A percentile compares a stretch with the other conserved stretches of the same genome.
phyloP scores from a whole-genome alignment of 2,113 vertebrate species.

The Tyrannus savana region DNA sequence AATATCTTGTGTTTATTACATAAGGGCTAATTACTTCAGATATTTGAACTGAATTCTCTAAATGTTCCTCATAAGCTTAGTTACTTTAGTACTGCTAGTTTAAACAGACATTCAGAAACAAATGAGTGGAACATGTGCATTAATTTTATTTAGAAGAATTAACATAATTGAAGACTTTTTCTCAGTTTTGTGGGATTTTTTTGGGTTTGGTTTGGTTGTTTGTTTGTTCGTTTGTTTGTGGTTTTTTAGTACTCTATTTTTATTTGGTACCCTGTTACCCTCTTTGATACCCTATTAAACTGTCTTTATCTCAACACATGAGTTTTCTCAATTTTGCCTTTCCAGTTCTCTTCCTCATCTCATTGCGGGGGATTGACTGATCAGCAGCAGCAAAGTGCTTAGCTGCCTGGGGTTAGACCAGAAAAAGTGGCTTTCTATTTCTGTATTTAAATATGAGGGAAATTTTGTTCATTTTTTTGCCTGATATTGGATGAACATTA shows the following conservation, averaged over 20 bases:
- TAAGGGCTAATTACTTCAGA: background rate
- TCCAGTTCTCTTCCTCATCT: background rate
- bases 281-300: background rate
- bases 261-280: background rate
- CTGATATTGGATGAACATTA: background rate
- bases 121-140: background rate
- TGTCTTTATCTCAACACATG: background rate
- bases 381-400: background rate
- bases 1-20: background rate
- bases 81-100: background rate
- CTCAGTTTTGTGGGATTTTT: background rate
- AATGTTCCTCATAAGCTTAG: background rate
- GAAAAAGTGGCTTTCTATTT: background rate
- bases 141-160: background rate
- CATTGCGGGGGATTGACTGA: background rate
- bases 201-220: too few relatives aligned
- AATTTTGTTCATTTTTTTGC: background rate
- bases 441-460: background rate
- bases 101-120: background rate
- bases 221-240: too few relatives aligned
- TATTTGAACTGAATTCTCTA: background rate
- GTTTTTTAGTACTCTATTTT: too few relatives aligned
- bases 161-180: background rate
- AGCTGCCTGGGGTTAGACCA: accelerated
- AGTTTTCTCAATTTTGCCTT: background rate